phyloP scores from a whole-genome alignment of 2,113 vertebrate genomes.

The Suncus etruscus region DNA sequence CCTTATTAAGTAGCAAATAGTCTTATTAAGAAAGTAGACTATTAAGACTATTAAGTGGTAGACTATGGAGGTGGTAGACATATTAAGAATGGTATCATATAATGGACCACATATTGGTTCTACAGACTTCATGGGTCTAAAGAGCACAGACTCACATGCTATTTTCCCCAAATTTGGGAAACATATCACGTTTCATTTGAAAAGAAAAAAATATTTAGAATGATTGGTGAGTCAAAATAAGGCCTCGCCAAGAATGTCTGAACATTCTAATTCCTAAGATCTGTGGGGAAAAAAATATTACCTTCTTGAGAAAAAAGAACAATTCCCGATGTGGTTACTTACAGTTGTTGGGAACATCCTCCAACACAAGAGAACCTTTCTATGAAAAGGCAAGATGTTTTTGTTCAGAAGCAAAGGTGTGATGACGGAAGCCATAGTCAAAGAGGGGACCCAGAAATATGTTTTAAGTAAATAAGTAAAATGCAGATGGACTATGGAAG shows the following conservation, averaged over 20 bases:
- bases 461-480: background rate
- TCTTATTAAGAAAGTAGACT: too few species aligned
- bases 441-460: background rate
- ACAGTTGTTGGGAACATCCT: background rate
- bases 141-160: background rate
- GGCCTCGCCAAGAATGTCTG: background rate
- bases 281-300: background rate
- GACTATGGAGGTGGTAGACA: too few species aligned
- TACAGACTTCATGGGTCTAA: background rate
- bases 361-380: background rate
- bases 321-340: background rate
- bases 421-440: background rate
- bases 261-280: background rate
- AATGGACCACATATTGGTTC: background rate
- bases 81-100: too few species aligned
- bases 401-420: background rate
- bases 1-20: too few species aligned
- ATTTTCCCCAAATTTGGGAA: background rate
- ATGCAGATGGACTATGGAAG: fast-evolving
- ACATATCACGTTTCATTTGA: background rate
- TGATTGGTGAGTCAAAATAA: background rate
- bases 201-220: background rate
- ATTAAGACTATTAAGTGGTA: too few species aligned
- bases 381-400: background rate
- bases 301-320: background rate